phyloP scores from a whole-genome alignment of 2,113 vertebrate species.

The Oncorhynchus keta region DNA sequence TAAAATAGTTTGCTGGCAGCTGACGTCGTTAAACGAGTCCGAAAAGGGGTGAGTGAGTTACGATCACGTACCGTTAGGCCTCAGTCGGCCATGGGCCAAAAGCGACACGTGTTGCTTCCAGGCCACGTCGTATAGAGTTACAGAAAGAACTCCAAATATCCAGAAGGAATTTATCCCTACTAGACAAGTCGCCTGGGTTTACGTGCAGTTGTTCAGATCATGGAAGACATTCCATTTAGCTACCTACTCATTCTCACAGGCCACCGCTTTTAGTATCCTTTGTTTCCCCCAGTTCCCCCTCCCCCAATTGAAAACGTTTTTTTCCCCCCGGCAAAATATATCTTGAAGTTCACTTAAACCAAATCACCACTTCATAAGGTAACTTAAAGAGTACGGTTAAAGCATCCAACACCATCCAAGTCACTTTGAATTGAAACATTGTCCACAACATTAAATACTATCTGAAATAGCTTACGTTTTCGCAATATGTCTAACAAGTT shows the following conservation, averaged over 20 bases:
- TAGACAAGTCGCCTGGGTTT: conserved; percentile 28
- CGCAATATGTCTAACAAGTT: too few relatives aligned
- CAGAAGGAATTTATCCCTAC: background rate
- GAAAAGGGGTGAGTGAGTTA: too few relatives aligned
- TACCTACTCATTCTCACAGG: conserved; percentile 23
- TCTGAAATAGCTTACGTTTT: background rate
- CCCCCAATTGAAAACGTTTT: background rate
- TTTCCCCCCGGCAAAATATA: background rate
- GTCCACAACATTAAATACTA: background rate
- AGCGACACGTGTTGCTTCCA: conserved; percentile 73
- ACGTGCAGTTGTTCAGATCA: background rate
- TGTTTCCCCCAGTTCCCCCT: conserved; percentile 59
- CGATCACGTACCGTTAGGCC: conserved; percentile 49
- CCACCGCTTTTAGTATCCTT: conserved; percentile 43
- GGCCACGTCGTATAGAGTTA: conserved; percentile 69
- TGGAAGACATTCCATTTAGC: too few relatives aligned
- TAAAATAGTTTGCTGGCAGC: too few relatives aligned
- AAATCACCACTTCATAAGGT: background rate
- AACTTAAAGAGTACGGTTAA: background rate
- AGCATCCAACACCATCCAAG: background rate
- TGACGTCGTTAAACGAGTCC: background rate
- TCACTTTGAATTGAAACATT: background rate
- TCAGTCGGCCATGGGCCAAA: conserved; percentile 57
- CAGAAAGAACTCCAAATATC: conserved; percentile 51
- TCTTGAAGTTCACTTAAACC: background rate